Conservation (phyloP, 2,797 vertebrate genomes). For the Paratrypauchen microcephalus region DNA sequence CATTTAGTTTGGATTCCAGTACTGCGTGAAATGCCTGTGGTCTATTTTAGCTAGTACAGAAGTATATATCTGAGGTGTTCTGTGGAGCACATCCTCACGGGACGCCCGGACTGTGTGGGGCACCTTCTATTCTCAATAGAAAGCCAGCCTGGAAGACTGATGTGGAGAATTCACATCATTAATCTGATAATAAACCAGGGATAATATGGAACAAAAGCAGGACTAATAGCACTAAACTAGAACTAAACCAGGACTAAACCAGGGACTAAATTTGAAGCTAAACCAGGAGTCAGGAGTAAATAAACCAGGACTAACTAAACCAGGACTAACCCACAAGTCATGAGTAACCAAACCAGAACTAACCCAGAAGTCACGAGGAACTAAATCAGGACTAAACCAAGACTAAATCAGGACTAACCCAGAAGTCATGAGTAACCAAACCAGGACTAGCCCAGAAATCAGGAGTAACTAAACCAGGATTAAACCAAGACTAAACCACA, state of each 20-base stretch:
- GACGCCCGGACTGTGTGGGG: slow-evolving; percentile 33
- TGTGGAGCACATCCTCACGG: slow-evolving; percentile 21
- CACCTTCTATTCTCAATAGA: slow-evolving; percentile 48
- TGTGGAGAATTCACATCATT: slow-evolving; percentile 17
- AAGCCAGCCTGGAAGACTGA: slow-evolving; percentile 4
- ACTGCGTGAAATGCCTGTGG: slow-evolving; percentile 25
- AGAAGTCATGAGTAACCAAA: too few relatives aligned
- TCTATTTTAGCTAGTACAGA: slow-evolving; percentile 55
- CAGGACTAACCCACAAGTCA: too few relatives aligned
- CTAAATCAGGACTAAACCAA: too few relatives aligned
- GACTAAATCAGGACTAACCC: too few relatives aligned
- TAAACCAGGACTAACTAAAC: too few relatives aligned
- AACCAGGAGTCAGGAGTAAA: neutral
- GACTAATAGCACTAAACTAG: neutral
- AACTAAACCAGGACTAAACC: neutral
- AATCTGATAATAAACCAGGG: neutral
- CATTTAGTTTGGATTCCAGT: slow-evolving; percentile 25
- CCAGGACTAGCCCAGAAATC: too few relatives aligned
- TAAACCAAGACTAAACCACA: too few relatives aligned
- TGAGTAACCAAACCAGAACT: too few relatives aligned
- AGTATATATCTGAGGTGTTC: slow-evolving; percentile 27
- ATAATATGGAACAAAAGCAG: neutral
- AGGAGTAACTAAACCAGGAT: neutral
- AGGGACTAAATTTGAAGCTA: neutral
- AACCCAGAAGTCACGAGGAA: too few relatives aligned